A percentile compares a stretch with the other conserved stretches of the same genome.
Evolutionary conservation across 2,888 invertebrate species (phyloP).

Genomic region (Steinernema hermaphroditum): DNA sequence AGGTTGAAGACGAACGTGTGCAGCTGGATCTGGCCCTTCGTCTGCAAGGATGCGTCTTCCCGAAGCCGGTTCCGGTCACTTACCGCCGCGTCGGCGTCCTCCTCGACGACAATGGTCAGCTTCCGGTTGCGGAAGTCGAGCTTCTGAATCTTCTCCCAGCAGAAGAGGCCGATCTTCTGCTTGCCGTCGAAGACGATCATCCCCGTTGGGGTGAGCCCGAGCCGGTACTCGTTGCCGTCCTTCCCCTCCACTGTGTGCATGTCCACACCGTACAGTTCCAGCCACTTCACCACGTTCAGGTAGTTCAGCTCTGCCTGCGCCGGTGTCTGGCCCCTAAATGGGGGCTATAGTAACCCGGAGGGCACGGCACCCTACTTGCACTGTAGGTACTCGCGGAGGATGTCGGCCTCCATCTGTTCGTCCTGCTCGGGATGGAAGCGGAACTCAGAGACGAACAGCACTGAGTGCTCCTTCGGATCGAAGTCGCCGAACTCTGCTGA

Average conservation of each 20-base stretch:
- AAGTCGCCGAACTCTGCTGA: slow-evolving; percentile 95
- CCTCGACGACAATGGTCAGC: slow-evolving; percentile 91
- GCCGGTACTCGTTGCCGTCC: slow-evolving; percentile 91
- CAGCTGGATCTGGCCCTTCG: slow-evolving; percentile 74
- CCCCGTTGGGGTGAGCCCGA: slow-evolving; percentile 96
- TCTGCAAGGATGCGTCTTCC: neutral
- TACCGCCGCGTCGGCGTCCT: slow-evolving; percentile 85
- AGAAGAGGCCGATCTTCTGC: slow-evolving; percentile 95
- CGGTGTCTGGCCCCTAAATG: slow-evolving; percentile 79
- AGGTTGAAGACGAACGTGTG: slow-evolving; percentile 96
- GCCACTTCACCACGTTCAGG: slow-evolving; percentile 85
- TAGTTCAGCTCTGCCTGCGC: slow-evolving; percentile 93
- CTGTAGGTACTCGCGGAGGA: slow-evolving; percentile 83
- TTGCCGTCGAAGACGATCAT: slow-evolving; percentile 94
- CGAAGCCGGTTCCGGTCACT: slow-evolving; percentile 32
- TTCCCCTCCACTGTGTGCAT: slow-evolving; percentile 84
- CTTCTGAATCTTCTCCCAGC: slow-evolving; percentile 96
- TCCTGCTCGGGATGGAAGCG: slow-evolving; percentile 81
- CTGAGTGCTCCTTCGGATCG: slow-evolving; percentile 85
- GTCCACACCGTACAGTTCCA: slow-evolving; percentile 98
- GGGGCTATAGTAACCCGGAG: neutral
- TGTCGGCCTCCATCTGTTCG: slow-evolving; percentile 81
- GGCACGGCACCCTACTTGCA: slow-evolving; percentile 39
- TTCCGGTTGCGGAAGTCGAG: slow-evolving; percentile 97
- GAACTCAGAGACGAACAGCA: slow-evolving; percentile 96